Conservation (phyloP, 2,113 vertebrate genomes). For the Sterrhoptilus dennistouni region DNA sequence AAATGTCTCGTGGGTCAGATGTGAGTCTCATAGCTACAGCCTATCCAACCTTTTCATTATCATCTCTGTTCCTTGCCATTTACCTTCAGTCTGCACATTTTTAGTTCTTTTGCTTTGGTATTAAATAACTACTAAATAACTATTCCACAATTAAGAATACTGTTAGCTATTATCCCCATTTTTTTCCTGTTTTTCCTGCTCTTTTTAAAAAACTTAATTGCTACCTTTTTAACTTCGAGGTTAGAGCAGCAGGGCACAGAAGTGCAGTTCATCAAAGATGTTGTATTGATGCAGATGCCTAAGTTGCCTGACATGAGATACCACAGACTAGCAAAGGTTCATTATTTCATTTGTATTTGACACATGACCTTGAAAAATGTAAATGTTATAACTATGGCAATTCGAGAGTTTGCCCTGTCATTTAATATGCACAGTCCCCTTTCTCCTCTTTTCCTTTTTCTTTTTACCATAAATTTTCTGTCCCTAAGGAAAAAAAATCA, state of each 20-base stretch:
- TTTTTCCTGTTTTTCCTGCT: background rate
- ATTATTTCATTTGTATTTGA: conserved; percentile 44
- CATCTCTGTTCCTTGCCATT: background rate
- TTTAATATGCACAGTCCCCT: background rate
- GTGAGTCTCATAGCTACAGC: background rate
- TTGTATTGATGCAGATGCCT: background rate
- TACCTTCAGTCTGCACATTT: background rate
- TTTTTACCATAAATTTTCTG: background rate
- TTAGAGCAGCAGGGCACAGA: conserved; percentile 24
- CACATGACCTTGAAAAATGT: conserved; percentile 49
- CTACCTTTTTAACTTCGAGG: conserved; percentile 18
- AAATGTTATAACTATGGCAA: conserved; percentile 3
- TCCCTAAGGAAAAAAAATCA: background rate
- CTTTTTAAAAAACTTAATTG: conserved; percentile 35
- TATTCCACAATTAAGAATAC: background rate
- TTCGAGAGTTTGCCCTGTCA: background rate
- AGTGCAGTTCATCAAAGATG: conserved; percentile 18
- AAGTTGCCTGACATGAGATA: background rate
- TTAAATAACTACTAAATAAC: conserved; percentile 10
- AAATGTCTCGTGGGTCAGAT: background rate
- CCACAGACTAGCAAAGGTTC: conserved; percentile 8
- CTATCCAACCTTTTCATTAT: background rate
- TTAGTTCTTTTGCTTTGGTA: background rate
- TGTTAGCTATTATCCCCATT: background rate
- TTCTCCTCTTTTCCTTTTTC: background rate